Evolutionary conservation across 2,113 vertebrate species (phyloP), one percentile per base, ranked within the genome.

Genomic region (Poicephalus gulielmi): DNA sequence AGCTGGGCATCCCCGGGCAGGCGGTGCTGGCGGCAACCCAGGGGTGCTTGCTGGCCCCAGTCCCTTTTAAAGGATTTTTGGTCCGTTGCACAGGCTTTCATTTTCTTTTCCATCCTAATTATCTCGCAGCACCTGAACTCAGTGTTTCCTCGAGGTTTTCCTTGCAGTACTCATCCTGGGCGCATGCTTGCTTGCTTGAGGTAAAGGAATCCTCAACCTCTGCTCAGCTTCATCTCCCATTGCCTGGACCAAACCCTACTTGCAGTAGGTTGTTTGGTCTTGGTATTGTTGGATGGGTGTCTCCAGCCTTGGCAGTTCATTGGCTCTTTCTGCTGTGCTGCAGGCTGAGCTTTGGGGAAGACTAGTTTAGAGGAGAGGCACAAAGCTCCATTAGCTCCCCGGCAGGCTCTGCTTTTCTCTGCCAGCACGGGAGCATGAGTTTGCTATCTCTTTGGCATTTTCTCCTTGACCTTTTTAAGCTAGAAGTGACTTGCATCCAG

Each of bases 151-250:
- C 0, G 1, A 69, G 63, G 76, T 23, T 96, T 50, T 60, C 43
- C 44, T 64, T 14, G 60, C 43, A 23, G 23, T n/a, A 19, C 52
- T 50, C 52, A 69, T 15, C 39, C 62, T 69, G 19, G 9, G 8
- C 24, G 8, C 13, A 2, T 4, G 2, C 9, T 0, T 3, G 43
- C 13, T 15, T 7, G 1, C 22, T 11, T 2, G 17, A 41, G 41
- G 9, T 30, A 39, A 63, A 49, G 74, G 35, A 53, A 33, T 67
- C 70, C 31, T 47, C 0, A 1, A 1, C 8, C 15, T 90, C 59
- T 81, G 35, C 69, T 57, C 27, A 10, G 4, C 35, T 60, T 69
- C 30, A 12, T 2, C 22, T 59, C 64, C 33, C 8, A 1, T 31
- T 12, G 30, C 55, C 55, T 49, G 31, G 13, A n/a, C 37, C 55